These are phyloP conservation scores for Pilophorus perplexus DNA, from an alignment of 2,888 invertebrate species.

Conservation along the genomic window DNA sequence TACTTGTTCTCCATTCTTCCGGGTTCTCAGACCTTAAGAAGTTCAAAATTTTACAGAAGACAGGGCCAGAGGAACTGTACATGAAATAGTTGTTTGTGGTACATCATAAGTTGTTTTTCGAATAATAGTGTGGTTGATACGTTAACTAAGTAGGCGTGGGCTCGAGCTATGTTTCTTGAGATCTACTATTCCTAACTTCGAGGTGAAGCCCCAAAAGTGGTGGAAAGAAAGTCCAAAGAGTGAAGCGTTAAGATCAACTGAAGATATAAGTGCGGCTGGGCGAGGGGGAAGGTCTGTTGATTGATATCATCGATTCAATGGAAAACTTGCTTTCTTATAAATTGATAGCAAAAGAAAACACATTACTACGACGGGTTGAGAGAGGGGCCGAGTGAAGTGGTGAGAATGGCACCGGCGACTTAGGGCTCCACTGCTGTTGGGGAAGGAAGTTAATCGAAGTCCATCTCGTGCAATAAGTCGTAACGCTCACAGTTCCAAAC, in stretches of 20 bases:
- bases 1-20: no score
- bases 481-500: conserved; percentile 33
- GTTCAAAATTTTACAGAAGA: no score
- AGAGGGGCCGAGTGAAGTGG: no score
- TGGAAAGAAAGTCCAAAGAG: neutral
- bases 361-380: conserved; percentile 13
- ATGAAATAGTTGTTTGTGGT: no score
- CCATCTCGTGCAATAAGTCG: conserved; percentile 39
- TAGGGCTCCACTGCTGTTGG: neutral
- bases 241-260: neutral
- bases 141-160: no score
- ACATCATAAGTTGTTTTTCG: no score
- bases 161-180: no score
- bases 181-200: neutral
- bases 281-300: conserved; percentile 14
- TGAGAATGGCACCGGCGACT: neutral
- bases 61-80: no score
- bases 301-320: conserved; percentile 34
- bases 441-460: conserved; percentile 28
- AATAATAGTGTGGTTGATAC: no score
- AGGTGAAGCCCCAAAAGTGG: neutral
- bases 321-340: conserved; percentile 35
- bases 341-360: conserved; percentile 36
- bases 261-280: neutral
- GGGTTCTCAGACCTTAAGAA: no score